These are phyloP conservation scores for Xestia sexstrigata DNA, from an alignment of 2,888 invertebrate species.

Conservation along the genomic window DNA sequence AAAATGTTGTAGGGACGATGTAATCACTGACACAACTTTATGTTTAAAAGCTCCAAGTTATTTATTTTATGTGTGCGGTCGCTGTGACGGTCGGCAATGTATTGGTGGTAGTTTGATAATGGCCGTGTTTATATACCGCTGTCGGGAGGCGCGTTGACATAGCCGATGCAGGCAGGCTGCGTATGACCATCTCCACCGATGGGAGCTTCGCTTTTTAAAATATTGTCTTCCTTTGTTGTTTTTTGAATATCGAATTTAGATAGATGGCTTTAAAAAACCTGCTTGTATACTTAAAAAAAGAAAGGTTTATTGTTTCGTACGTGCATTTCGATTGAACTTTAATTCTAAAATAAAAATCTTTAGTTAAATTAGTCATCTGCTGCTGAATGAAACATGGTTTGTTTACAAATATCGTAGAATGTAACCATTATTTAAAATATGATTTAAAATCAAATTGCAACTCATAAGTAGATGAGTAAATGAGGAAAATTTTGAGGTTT, in stretches of 20 bases:
- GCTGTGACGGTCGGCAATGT: conserved; percentile 86
- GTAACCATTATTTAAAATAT: conserved; percentile 1
- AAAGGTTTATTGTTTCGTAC: background rate
- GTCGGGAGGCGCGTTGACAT: conserved; percentile 77
- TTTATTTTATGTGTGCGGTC: conserved; percentile 80
- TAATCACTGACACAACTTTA: conserved; percentile 83
- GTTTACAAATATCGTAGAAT: conserved; percentile 33
- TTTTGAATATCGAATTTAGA: conserved; percentile 27
- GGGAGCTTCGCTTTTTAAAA: conserved; percentile 71
- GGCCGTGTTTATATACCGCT: conserved; percentile 84
- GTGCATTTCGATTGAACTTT: conserved; percentile 45
- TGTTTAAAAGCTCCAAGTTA: conserved; percentile 76
- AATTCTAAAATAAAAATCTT: conserved; percentile 10
- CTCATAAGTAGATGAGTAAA: background rate
- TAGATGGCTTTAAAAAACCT: background rate
- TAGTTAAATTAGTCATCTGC: conserved; percentile 24
- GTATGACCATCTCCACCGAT: conserved; percentile 74
- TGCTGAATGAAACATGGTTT: conserved; percentile 35
- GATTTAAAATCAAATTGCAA: background rate
- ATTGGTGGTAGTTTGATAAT: conserved; percentile 85
- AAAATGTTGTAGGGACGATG: conserved; percentile 69
- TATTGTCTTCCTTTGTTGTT: conserved; percentile 58
- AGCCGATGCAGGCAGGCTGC: conserved; percentile 79
- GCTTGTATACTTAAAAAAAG: background rate
- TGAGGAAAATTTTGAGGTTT: background rate